Conservation (phyloP, 2,888 invertebrate species). For the Drosophila nigricruria region DNA sequence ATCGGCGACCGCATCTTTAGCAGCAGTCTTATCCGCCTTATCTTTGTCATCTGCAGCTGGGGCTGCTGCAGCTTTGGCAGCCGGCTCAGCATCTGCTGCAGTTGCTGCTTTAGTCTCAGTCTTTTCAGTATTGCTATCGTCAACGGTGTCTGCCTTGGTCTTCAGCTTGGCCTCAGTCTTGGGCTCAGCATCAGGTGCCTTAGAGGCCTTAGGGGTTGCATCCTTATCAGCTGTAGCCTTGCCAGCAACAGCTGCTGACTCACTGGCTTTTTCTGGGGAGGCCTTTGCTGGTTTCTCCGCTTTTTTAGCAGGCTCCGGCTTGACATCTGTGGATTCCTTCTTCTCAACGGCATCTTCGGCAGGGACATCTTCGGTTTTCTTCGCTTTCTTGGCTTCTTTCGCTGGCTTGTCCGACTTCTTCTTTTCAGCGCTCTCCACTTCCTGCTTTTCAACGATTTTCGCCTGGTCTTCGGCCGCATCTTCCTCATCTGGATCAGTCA, state of each 20-base stretch:
- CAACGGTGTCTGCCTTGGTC: constrained; percentile 19
- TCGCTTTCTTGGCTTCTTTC: background rate
- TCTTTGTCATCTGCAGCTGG: constrained; percentile 24
- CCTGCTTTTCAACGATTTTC: constrained; percentile 64
- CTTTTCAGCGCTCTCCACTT: constrained; percentile 52
- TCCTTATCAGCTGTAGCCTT: constrained; percentile 11
- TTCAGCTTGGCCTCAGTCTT: constrained; percentile 45
- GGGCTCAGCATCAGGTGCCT: constrained; percentile 25
- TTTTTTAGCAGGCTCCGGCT: constrained; percentile 29
- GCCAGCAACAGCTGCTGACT: constrained; percentile 10
- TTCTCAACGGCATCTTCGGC: constrained; percentile 6
- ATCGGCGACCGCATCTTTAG: constrained; percentile 1
- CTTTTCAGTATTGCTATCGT: constrained; percentile 50
- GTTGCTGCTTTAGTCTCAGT: constrained; percentile 51
- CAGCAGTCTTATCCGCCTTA: constrained; percentile 22
- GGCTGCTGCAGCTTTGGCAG: constrained; percentile 11
- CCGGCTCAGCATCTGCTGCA: constrained; percentile 18
- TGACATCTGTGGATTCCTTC: constrained; percentile 12
- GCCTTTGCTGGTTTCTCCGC: constrained; percentile 17
- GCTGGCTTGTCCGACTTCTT: constrained; percentile 4
- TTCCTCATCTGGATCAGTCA: constrained; percentile 15
- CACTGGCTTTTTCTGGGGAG: constrained; percentile 30
- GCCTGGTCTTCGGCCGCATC: constrained; percentile 32
- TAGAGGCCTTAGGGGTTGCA: background rate
- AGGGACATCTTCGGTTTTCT: constrained; percentile 14